Base-by-base conservation (phyloP, 2,113 vertebrate species). In the Ibidorhyncha struthersii region DNA sequence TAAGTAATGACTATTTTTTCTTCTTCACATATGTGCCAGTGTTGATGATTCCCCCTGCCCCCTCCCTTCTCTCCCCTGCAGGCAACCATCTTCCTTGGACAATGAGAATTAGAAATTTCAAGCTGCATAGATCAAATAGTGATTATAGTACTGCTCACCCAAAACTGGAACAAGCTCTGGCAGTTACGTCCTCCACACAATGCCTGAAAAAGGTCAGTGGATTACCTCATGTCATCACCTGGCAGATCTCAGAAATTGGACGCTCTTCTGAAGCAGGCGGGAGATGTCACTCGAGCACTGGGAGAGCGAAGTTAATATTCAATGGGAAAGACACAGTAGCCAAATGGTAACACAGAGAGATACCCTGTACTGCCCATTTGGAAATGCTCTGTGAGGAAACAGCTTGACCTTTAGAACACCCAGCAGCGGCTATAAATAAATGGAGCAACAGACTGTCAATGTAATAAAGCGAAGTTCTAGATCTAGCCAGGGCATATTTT, bases 351-450 rank as follows among this genome's bases (percentile, higher is more conserved):
- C 56, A 78, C 56, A 87, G 83, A 95, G 63, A 89, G 86, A 82
- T 91, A 89, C 82, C 77, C 81, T 72, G 86, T 18, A 65, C 81
- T 95, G 93, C 81, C 95, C 89, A 84, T 84, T 96, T 97, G 92
- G 69, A 97, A 94, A 85, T 56, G 89, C 36, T 95, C 65, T 65
- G 72, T 71, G 77, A 97, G 94, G 95, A 97, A 97, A 95, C 0
- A 2, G 47, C 72, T 78, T 97, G 96, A 96, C 96, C 96, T 97
- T 97, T 95, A 94, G 65, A 97, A 95, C 80, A 96, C 86, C 89
- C 89, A 92, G 92, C 76, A 92, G 52, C 30, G 52, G n/a, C 91
- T 97, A 97, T 96, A 97, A 97, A 97, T 97, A 96, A 92, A 91
- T 56, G 69, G 73, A 93, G 90, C 90, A 93, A 95, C 94, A 92